A percentile compares a stretch with the other conserved stretches of the same genome.
These are phyloP conservation scores for Lasioglossum calceatum DNA, from an alignment of 2,888 invertebrate species.

Conservation along the genomic window DNA sequence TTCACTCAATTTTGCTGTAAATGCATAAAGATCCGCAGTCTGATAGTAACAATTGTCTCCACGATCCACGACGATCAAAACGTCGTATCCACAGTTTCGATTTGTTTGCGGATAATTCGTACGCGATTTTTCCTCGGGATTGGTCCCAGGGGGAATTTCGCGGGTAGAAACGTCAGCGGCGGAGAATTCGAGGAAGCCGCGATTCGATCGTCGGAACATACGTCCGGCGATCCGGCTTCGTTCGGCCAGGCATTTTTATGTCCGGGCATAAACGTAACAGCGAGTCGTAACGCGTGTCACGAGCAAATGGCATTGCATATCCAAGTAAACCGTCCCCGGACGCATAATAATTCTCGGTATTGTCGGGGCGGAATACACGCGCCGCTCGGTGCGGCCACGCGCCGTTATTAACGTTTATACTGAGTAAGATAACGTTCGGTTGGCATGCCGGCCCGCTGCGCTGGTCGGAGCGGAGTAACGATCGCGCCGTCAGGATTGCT, in stretches of 20 bases:
- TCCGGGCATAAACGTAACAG: conserved; percentile 78
- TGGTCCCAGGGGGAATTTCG: not conserved
- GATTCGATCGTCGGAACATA: conserved; percentile 59
- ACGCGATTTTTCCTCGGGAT: conserved; percentile 6
- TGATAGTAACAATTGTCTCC: not conserved
- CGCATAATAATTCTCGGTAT: conserved; percentile 77
- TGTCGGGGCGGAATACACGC: conserved; percentile 70
- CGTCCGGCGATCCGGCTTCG: conserved; percentile 41
- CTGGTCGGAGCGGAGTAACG: conserved; percentile 56
- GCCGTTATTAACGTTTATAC: conserved; percentile 78
- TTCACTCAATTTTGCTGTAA: too few relatives aligned
- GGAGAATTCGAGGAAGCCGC: conserved; percentile 36
- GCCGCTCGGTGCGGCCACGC: conserved; percentile 52
- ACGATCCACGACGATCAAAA: not conserved
- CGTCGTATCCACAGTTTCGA: not conserved
- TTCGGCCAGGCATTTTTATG: conserved; percentile 76
- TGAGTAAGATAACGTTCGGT: conserved; percentile 67
- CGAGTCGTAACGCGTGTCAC: conserved; percentile 77
- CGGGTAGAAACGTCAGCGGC: not conserved
- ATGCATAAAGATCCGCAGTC: too few relatives aligned
- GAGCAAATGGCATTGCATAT: conserved; percentile 77
- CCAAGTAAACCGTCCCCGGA: conserved; percentile 58
- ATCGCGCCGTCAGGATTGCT: conserved; percentile 59
- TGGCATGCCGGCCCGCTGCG: not conserved
- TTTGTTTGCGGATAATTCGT: not conserved